These are phyloP conservation scores for Centropyge bicolor DNA, from an alignment of 2,797 vertebrate genomes.

Conservation along the genomic window DNA sequence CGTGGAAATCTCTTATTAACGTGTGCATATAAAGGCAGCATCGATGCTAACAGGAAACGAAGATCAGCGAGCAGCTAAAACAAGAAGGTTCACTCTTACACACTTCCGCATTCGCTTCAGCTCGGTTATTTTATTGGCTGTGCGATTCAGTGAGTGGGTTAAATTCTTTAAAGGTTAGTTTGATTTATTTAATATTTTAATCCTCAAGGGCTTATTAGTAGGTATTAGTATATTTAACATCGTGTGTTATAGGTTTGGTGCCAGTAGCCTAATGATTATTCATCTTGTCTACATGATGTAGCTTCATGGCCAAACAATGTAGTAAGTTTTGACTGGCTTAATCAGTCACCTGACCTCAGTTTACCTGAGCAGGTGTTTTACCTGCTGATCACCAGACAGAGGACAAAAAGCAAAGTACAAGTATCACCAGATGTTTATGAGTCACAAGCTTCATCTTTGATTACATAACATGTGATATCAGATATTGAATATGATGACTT, in stretches of 20 bases:
- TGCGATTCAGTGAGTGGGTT: constrained; percentile 8
- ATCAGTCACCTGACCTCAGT: not conserved
- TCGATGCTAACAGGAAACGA: constrained; percentile 43
- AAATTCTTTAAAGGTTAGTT: constrained; percentile 1
- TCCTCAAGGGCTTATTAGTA: not conserved
- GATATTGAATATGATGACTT: not conserved
- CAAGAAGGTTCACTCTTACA: constrained; percentile 40
- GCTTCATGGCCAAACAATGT: not conserved
- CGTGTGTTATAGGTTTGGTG: not conserved
- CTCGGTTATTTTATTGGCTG: not conserved
- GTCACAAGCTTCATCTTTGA: not conserved
- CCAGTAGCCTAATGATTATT: not conserved
- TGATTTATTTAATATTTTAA: constrained; percentile 6
- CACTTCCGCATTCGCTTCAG: constrained; percentile 41
- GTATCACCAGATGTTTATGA: not conserved
- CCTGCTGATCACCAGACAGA: not conserved
- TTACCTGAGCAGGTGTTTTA: constrained; percentile 7
- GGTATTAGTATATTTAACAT: not conserved
- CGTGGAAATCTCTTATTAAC: not conserved
- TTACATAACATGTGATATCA: not conserved
- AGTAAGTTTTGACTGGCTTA: not conserved
- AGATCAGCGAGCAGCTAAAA: constrained; percentile 21
- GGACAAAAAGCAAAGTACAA: not conserved
- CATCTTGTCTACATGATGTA: not conserved
- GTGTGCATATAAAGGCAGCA: not conserved